Evolutionary conservation across 2,113 vertebrate species (phyloP), one percentile per base, ranked within the genome.

Genomic region (Platysternon megacephalum): DNA sequence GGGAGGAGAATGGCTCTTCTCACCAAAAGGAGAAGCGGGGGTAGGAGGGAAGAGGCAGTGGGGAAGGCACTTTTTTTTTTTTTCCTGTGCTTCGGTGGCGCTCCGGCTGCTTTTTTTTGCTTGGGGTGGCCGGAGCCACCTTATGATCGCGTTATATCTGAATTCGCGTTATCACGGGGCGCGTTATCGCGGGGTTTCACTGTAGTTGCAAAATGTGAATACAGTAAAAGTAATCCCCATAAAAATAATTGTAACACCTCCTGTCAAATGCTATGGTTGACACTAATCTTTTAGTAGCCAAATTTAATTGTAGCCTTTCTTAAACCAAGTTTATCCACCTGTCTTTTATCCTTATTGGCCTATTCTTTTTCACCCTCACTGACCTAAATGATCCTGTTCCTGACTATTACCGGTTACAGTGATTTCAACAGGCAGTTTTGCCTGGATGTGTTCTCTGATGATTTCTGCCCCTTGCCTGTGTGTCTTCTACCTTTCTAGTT

Each of bases 391-490:
- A 82, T 94, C 49, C 44, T 86, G n/a, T 89, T 94, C 29, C 79
- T 61, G 79, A 53, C 58, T 84, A 32, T 10, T 52, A 76, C 51
- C 52, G 88, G 24, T 88, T 92, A 42, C 53, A 65, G 5, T 0
- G 51, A 82, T 94, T 97, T 95, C 88, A 96, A 94, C 58, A 90
- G 76, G 13, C 39, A 94, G 72, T 96, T 97, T 94, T 94, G 49
- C 79, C 24, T 72, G 58, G 91, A 44, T 84, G 76, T 28, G 88
- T 96, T 95, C 76, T 94, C 28, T 56, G 51, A 32, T 84, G 29
- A n/a, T 0, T n/a, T 3, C 48, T 84, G 11, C 28, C 82, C 52
- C 52, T 90, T 95, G 93, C 35, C 8, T 86, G 16, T 32, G 51
- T 2, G 90, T 44, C 48, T 82, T 88, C 8, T 82, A 87, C 72